Base-by-base conservation (phyloP, 2,888 invertebrate genomes). In the Agapostemon virescens region DNA sequence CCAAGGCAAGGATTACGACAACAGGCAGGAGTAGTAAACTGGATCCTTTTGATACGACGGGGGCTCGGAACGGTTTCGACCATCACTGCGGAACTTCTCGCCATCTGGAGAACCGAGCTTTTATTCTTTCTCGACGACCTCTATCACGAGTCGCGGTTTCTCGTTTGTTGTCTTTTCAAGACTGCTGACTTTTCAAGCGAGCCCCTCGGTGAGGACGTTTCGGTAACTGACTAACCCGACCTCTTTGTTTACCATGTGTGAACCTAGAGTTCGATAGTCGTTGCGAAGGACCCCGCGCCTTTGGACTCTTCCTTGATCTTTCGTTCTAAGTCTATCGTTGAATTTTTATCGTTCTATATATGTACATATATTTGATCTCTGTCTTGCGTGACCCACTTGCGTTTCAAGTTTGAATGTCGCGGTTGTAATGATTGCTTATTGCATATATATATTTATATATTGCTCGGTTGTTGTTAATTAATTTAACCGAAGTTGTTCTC, bases 1-100 rank as follows among this genome's bases (percentile, higher is more conserved):
- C 94, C 95, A 55, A 26, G 55, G 63, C 33, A 33, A 61, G 61
- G 61, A 61, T 33, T 20, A 30, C 33, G 30, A 30, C 30, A 33
- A 33, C 33, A 17, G 11, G 61, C 61, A 30, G 61, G 20, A 30
- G 61, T 61, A 61, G 30, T n/a, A n/a, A n/a, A 17, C 20, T 17
- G 61, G 7, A 13, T 20, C 30, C 17, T 61, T 20, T 17, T 30
- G 61, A 49, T 49, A 49, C 55, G 55, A 26, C 55, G 55, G 55
- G 55, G 55, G 55, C 26, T 55, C 26, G 26, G 55, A 55, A 26
- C 55, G 55, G 55, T 26, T 55, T 30, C 55, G 15, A 15, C 26
- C 26, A 15, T 15, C 26, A 5, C 17, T 13, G 55, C 55, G 55
- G 7, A 55, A 26, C 55, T 55, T 55, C 55, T 30, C 26, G 55